These are phyloP conservation scores for Calycopis cecrops DNA, from an alignment of 1,140 invertebrate species.

Conservation along the genomic window DNA sequence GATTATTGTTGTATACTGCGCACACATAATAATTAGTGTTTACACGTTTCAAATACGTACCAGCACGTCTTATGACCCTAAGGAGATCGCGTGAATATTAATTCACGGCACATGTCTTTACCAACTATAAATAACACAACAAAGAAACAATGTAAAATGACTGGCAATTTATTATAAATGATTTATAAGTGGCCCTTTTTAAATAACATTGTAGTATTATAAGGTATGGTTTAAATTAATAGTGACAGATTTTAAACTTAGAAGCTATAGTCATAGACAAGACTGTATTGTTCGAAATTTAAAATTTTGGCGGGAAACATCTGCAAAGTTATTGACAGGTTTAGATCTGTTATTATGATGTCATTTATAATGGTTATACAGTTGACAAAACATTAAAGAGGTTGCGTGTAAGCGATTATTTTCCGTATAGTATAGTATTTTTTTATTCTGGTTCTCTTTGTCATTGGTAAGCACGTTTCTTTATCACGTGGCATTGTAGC, in stretches of 20 bases:
- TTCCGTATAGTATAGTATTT: not conserved
- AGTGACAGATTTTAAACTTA: no score
- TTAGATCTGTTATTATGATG: no score
- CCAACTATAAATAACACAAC: not conserved
- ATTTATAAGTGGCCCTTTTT: not conserved
- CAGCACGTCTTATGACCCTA: not conserved
- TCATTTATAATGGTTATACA: not conserved
- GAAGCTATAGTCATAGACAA: no score
- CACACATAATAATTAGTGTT: not conserved
- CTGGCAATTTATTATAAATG: conserved; percentile 2
- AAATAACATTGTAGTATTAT: no score
- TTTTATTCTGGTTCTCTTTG: not conserved
- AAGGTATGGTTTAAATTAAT: no score
- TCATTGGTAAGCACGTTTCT: conserved; percentile 1
- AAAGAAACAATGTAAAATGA: conserved; percentile 4
- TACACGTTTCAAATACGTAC: conserved; percentile 2
- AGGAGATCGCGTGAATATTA: conserved; percentile 2
- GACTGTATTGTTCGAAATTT: no score
- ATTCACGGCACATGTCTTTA: not conserved
- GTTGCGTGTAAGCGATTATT: conserved; percentile 1
- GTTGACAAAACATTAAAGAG: not conserved
- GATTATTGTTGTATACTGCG: not conserved
- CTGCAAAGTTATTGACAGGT: no score
- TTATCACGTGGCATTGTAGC: conserved; percentile 4
- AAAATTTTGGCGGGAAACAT: no score